phyloP scores from a whole-genome alignment of 1,140 invertebrate species.

The Sipha flava region DNA sequence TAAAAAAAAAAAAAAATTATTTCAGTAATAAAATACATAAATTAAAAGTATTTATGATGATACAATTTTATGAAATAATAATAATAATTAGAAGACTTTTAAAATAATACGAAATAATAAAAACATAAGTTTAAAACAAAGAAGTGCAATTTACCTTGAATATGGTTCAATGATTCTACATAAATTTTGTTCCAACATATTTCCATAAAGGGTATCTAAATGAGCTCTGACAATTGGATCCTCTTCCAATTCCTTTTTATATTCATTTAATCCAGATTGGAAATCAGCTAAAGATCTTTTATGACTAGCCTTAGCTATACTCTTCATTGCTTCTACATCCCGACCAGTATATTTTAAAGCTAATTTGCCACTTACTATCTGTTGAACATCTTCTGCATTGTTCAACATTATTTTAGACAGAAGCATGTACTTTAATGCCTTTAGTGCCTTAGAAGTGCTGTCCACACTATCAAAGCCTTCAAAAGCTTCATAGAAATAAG shows the following conservation, averaged over 20 bases:
- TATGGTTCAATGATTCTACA: slow-evolving; percentile 98
- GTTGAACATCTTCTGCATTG: slow-evolving; percentile 88
- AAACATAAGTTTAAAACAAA: too few relatives aligned
- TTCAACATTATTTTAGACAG: slow-evolving; percentile 97
- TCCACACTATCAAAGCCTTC: slow-evolving; percentile 98
- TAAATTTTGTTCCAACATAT: slow-evolving; percentile 98
- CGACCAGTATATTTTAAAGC: slow-evolving; percentile 91
- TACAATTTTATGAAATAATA: too few relatives aligned
- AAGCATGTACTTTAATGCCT: slow-evolving; percentile 97
- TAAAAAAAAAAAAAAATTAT: too few relatives aligned
- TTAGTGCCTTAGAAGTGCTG: slow-evolving; percentile 73
- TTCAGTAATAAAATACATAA: too few relatives aligned
- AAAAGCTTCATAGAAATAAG: slow-evolving; percentile 99
- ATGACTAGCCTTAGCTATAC: slow-evolving; percentile 90
- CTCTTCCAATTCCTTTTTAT: slow-evolving; percentile 82
- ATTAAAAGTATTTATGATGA: too few relatives aligned
- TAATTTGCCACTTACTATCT: slow-evolving; percentile 92
- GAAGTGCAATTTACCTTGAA: slow-evolving; percentile 51
- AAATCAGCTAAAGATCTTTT: slow-evolving; percentile 95
- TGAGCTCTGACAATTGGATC: slow-evolving; percentile 95
- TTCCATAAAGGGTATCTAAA: slow-evolving; percentile 92
- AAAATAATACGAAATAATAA: too few relatives aligned
- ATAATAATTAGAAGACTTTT: too few relatives aligned
- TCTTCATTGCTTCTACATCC: slow-evolving; percentile 96
- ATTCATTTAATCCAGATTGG: slow-evolving; percentile 75